Conservation (phyloP, 1,140 invertebrate genomes). For the Oscheius sp. region DNA sequence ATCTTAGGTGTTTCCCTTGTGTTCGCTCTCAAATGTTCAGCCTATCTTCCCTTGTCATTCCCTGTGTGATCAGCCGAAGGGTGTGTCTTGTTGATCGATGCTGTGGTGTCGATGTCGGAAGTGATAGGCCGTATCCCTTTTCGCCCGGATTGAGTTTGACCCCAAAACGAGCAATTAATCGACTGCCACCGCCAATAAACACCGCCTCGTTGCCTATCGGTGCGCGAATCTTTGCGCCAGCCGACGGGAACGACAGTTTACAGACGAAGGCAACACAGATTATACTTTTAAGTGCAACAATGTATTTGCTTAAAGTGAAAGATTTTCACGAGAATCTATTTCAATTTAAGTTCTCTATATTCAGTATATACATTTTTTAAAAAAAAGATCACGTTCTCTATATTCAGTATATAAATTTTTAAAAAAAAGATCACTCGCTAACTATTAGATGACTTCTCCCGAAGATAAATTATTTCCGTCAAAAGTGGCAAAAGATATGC, state of each 20-base stretch:
- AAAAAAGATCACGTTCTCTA: too few species aligned
- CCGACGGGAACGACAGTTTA: too few species aligned
- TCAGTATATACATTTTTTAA: too few species aligned
- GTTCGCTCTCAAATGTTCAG: too few species aligned
- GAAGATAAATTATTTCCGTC: too few species aligned
- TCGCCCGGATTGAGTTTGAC: neutral
- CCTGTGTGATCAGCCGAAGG: neutral
- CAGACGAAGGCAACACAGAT: too few species aligned
- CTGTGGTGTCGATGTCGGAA: too few species aligned
- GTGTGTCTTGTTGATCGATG: neutral
- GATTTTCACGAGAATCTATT: neutral
- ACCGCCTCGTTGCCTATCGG: neutral
- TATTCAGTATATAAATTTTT: too few species aligned
- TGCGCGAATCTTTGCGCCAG: neutral
- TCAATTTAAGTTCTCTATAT: neutral
- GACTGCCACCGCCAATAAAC: neutral
- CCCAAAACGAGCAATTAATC: slow-evolving; percentile 17
- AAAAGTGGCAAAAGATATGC: too few species aligned
- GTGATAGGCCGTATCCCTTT: too few species aligned
- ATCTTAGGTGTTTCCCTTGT: neutral
- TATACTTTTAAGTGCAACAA: neutral
- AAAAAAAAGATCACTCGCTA: too few species aligned
- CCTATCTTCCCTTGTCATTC: neutral
- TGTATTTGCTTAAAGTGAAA: neutral
- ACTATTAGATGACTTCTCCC: too few species aligned